Conservation (phyloP, 2,888 invertebrate species). For the Prosopocoilus inquinatus region DNA sequence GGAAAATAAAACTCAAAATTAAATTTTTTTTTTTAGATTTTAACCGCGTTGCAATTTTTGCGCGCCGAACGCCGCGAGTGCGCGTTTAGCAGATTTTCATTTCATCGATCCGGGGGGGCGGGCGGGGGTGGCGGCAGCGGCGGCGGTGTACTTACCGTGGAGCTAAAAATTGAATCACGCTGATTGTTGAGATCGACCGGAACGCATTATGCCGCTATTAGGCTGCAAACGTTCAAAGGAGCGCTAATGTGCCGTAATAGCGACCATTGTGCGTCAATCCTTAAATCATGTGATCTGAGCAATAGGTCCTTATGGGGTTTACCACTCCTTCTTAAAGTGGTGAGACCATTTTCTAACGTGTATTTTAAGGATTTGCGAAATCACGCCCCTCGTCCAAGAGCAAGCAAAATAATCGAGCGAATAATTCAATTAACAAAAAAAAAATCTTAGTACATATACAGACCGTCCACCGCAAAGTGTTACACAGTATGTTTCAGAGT, state of each 20-base stretch:
- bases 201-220: conserved; percentile 47
- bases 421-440: too few species aligned
- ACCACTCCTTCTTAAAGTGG: background rate
- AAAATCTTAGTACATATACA: too few species aligned
- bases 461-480: too few species aligned
- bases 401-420: too few species aligned
- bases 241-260: conserved; percentile 49
- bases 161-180: conserved; percentile 47
- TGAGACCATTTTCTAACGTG: background rate
- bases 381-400: background rate
- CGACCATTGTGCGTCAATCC: conserved; percentile 47
- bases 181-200: conserved; percentile 48
- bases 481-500: too few species aligned
- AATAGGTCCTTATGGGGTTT: conserved; percentile 40
- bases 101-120: background rate
- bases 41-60: too few species aligned
- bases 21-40: too few species aligned
- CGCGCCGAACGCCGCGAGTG: background rate
- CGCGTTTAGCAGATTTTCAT: conserved; percentile 13
- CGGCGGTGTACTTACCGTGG: conserved; percentile 39
- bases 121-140: conserved; percentile 16
- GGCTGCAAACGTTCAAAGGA: conserved; percentile 49
- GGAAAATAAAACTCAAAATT: too few species aligned
- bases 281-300: conserved; percentile 44
- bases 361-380: background rate